These are phyloP conservation scores for Bagarius yarrelli DNA, from an alignment of 2,113 vertebrate species.

Conservation along the genomic window DNA sequence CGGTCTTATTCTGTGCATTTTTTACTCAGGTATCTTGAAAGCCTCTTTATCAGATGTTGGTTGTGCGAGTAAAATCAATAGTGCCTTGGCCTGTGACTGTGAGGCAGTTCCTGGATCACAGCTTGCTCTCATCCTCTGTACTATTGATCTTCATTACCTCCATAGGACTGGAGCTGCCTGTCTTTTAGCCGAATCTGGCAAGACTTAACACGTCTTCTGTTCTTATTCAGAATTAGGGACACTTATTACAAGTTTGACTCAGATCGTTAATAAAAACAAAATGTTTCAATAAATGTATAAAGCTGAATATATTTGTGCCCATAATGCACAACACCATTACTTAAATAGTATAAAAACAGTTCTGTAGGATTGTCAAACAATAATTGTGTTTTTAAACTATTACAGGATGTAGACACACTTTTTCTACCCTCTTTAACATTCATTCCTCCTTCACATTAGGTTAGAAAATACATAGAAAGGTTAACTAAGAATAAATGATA, in stretches of 20 bases:
- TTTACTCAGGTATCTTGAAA: slow-evolving; percentile 39
- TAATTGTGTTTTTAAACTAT: slow-evolving; percentile 13
- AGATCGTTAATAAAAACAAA: no score
- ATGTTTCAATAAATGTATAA: slow-evolving; percentile 31
- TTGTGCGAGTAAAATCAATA: slow-evolving; percentile 71
- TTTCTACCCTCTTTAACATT: background rate
- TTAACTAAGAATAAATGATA: slow-evolving; percentile 32
- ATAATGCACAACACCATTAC: background rate
- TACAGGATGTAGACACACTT: background rate
- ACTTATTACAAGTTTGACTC: slow-evolving; percentile 15
- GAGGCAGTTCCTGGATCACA: slow-evolving; percentile 71
- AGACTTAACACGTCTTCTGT: background rate
- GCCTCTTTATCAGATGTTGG: slow-evolving; percentile 71
- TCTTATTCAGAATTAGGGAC: slow-evolving; percentile 6
- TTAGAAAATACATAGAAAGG: slow-evolving; percentile 12
- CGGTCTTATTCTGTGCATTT: slow-evolving; percentile 28
- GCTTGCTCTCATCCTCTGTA: slow-evolving; percentile 66
- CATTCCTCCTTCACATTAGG: background rate
- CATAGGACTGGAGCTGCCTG: slow-evolving; percentile 52
- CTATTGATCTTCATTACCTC: slow-evolving; percentile 76
- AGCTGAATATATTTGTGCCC: slow-evolving; percentile 11
- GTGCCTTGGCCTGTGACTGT: slow-evolving; percentile 68
- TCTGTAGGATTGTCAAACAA: slow-evolving; percentile 21
- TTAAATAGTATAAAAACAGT: slow-evolving; percentile 13
- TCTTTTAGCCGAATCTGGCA: slow-evolving; percentile 31